phyloP scores from a whole-genome alignment of 1,140 invertebrate genomes.

The Campoletis sonorensis region DNA sequence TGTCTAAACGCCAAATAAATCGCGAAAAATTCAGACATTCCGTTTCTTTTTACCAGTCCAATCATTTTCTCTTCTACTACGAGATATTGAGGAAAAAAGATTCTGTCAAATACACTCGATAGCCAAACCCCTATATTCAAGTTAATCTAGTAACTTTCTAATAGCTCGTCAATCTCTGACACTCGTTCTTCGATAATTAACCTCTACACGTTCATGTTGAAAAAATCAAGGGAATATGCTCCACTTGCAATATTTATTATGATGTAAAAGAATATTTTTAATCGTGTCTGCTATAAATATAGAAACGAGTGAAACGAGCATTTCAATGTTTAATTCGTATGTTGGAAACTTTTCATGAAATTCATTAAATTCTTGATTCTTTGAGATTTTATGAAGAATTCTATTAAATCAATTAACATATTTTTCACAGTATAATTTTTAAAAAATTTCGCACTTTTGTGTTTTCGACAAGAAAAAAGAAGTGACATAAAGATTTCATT shows the following conservation, averaged over 20 bases:
- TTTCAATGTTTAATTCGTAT: background rate
- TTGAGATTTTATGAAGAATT: too few relatives aligned
- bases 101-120: background rate
- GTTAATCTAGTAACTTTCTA: conserved; percentile 26
- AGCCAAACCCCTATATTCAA: background rate
- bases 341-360: too few relatives aligned
- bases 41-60: background rate
- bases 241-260: background rate
- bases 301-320: conserved; percentile 7
- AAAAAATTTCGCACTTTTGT: too few relatives aligned
- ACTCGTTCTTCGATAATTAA: background rate
- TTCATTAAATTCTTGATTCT: too few relatives aligned
- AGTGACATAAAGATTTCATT: too few relatives aligned
- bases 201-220: background rate
- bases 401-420: too few relatives aligned
- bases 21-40: background rate
- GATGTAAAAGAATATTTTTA: too few relatives aligned
- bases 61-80: background rate
- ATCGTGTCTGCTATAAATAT: background rate
- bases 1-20: conserved; percentile 4
- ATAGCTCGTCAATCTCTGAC: conserved; percentile 26
- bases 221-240: background rate
- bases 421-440: too few relatives aligned
- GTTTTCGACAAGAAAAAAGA: too few relatives aligned
- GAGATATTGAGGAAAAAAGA: background rate